These are phyloP conservation scores for Scatophagus argus DNA, from an alignment of 2,113 vertebrate genomes.

Conservation along the genomic window DNA sequence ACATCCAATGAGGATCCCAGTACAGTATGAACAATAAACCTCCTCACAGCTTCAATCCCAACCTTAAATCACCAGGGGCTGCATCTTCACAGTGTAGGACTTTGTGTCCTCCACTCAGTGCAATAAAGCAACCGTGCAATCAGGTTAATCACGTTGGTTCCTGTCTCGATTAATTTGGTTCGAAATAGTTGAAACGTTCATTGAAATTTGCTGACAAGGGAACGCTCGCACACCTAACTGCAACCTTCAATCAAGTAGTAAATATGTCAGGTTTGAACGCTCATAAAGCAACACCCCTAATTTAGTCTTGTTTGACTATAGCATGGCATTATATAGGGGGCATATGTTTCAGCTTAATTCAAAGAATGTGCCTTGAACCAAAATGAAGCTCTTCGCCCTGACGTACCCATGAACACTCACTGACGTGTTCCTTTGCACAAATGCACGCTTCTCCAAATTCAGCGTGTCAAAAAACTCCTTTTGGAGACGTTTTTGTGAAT, in stretches of 20 bases:
- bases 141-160: slow-evolving; percentile 55
- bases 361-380: slow-evolving; percentile 37
- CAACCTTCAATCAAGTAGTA: slow-evolving; percentile 72
- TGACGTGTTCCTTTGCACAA: background rate
- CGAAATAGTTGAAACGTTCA: slow-evolving; percentile 29
- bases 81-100: slow-evolving; percentile 25
- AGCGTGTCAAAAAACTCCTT: background rate
- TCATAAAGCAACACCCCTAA: slow-evolving; percentile 70
- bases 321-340: slow-evolving; percentile 15
- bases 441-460: background rate
- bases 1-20: background rate
- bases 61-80: slow-evolving; percentile 25
- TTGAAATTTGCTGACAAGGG: slow-evolving; percentile 51
- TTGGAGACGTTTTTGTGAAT: background rate
- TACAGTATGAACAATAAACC: slow-evolving; percentile 5
- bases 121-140: slow-evolving; percentile 35
- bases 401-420: background rate
- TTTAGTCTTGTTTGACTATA: slow-evolving; percentile 49
- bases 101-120: background rate
- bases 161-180: slow-evolving; percentile 47
- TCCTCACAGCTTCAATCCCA: background rate
- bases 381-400: slow-evolving; percentile 5
- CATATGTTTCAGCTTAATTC: slow-evolving; percentile 7
- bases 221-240: slow-evolving; percentile 23
- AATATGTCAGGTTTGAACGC: slow-evolving; percentile 71